phyloP scores from a whole-genome alignment of 2,113 vertebrate genomes.

The Cheirogaleus medius region DNA sequence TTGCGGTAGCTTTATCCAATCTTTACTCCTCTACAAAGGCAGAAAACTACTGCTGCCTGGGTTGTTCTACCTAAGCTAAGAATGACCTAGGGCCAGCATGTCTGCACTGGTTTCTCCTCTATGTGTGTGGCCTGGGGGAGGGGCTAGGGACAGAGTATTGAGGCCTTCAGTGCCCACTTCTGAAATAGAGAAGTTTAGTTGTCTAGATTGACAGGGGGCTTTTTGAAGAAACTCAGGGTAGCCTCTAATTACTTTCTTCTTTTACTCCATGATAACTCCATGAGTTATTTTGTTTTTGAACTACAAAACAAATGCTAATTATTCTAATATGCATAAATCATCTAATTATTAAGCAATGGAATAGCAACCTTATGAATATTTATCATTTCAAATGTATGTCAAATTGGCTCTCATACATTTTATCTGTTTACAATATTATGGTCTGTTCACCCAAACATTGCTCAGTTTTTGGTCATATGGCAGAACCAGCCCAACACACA shows the following conservation, averaged over 20 bases:
- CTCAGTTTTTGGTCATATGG: not conserved
- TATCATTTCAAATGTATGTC: not conserved
- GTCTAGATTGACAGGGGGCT: not conserved
- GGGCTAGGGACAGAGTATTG: rapidly evolving
- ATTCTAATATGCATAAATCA: not conserved
- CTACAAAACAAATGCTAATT: not conserved
- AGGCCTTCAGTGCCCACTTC: not conserved
- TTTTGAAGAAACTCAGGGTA: not conserved
- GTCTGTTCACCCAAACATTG: not conserved
- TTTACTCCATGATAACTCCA: not conserved
- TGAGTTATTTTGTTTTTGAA: not conserved
- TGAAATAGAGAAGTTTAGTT: not conserved
- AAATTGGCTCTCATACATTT: not conserved
- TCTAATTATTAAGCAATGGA: not conserved
- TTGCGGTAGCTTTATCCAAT: not conserved
- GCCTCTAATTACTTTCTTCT: not conserved
- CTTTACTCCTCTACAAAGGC: not conserved
- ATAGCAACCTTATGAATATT: not conserved
- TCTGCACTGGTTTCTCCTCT: not conserved
- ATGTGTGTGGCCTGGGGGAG: not conserved
- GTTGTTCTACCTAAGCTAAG: not conserved
- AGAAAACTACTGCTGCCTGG: not conserved
- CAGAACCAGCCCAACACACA: not conserved
- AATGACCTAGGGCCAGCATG: not conserved
- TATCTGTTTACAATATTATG: not conserved